These are phyloP conservation scores for Amphimallon solstitiale DNA, from an alignment of 2,888 invertebrate genomes.

Conservation along the genomic window DNA sequence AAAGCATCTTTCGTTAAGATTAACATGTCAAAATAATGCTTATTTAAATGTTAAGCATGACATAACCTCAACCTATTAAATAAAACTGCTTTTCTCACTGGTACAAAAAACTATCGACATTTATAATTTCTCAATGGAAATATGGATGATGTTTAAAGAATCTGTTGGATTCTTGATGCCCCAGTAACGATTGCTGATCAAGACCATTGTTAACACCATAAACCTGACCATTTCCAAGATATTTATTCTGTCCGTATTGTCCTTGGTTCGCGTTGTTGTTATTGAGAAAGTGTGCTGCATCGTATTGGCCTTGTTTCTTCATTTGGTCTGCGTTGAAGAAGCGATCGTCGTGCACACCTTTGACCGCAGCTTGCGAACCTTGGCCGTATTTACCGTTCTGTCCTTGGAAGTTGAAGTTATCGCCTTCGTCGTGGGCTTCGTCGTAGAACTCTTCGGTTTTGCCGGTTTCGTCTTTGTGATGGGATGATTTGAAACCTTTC, in stretches of 20 bases:
- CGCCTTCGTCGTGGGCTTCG: constrained; percentile 72
- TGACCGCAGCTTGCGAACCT: constrained; percentile 67
- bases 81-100: constrained; percentile 2
- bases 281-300: constrained; percentile 67
- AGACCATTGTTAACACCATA: constrained; percentile 70
- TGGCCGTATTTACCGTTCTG: constrained; percentile 70
- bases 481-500: constrained; percentile 74
- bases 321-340: constrained; percentile 68
- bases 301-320: constrained; percentile 70
- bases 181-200: constrained; percentile 70
- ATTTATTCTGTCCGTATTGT: constrained; percentile 70
- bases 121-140: constrained; percentile 16
- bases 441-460: constrained; percentile 74
- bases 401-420: constrained; percentile 68
- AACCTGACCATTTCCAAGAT: constrained; percentile 68
- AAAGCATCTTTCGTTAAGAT: no score
- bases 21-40: not conserved
- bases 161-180: constrained; percentile 70
- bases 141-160: constrained; percentile 68
- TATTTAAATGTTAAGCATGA: not conserved
- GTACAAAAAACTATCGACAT: not conserved
- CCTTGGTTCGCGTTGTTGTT: constrained; percentile 71
- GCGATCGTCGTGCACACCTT: constrained; percentile 71
- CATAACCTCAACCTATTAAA: not conserved
- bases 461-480: constrained; percentile 74